Evolutionary conservation across 2,888 invertebrate species (phyloP).

Genomic region (Caenorhabditis sp.): DNA sequence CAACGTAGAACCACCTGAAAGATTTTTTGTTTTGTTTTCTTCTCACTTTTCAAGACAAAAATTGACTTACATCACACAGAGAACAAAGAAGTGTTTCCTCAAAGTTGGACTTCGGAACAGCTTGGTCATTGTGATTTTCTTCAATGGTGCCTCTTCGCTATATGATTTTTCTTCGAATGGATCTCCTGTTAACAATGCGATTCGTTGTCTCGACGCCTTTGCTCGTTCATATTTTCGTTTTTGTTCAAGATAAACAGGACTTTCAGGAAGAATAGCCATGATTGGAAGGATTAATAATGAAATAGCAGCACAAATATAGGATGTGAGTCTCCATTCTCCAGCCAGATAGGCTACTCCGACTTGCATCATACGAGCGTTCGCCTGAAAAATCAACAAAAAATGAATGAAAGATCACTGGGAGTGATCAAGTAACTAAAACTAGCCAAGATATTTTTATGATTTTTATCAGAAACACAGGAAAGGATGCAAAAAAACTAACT

Average conservation of each 20-base stretch:
- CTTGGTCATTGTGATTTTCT: slow-evolving; percentile 13
- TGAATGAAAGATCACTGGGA: too few species aligned
- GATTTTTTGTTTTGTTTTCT: background rate
- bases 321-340: slow-evolving; percentile 24
- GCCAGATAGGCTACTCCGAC: slow-evolving; percentile 20
- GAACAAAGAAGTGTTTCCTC: slow-evolving; percentile 17
- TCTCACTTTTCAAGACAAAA: too few species aligned
- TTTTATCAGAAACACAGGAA: too few species aligned
- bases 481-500: too few species aligned
- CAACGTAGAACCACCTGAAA: slow-evolving; percentile 33
- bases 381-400: slow-evolving; percentile 16
- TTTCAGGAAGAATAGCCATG: slow-evolving; percentile 29
- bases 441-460: too few species aligned
- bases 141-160: too few species aligned
- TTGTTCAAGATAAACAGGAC: slow-evolving; percentile 36
- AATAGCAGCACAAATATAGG: slow-evolving; percentile 18
- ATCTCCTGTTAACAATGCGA: slow-evolving; percentile 15
- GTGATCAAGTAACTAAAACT: too few species aligned
- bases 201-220: slow-evolving; percentile 8
- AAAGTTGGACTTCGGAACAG: slow-evolving; percentile 18
- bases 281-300: slow-evolving; percentile 23
- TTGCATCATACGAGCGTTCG: slow-evolving; percentile 37
- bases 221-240: slow-evolving; percentile 22
- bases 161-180: background rate
- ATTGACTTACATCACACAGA: slow-evolving; percentile 4